phyloP scores from a whole-genome alignment of 2,797 vertebrate genomes.

The Eremophila alpestris region DNA sequence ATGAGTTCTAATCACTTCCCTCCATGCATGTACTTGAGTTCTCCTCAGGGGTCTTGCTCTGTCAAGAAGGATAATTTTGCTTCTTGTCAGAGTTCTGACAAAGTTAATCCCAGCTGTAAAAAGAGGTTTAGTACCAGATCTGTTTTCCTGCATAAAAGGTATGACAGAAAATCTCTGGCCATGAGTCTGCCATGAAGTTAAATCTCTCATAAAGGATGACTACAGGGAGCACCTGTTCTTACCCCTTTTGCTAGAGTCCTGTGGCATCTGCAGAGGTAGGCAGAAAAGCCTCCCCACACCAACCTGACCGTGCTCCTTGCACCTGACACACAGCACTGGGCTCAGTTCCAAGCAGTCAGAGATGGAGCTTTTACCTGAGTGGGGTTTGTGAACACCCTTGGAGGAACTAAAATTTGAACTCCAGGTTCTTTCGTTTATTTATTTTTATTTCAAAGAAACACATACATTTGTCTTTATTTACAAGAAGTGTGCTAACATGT shows the following conservation, averaged over 20 bases:
- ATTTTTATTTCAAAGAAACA: neutral
- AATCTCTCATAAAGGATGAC: neutral
- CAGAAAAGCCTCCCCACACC: neutral
- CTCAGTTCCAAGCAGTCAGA: fast-evolving
- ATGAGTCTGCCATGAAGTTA: neutral
- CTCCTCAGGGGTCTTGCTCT: neutral
- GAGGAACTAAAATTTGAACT: neutral
- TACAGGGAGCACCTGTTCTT: neutral
- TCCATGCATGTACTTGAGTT: fast-evolving
- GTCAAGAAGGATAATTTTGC: neutral
- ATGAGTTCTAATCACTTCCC: neutral
- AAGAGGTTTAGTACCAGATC: neutral
- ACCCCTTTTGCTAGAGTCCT: neutral
- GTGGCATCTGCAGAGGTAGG: neutral
- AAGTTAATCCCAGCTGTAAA: neutral
- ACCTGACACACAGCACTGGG: neutral
- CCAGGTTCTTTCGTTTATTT: neutral
- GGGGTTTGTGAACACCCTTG: neutral
- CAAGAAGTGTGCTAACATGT: fast-evolving
- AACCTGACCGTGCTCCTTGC: fast-evolving
- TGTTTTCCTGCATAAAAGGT: neutral
- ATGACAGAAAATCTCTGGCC: neutral
- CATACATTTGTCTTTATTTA: neutral
- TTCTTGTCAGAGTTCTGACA: neutral
- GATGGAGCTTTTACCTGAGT: neutral